A percentile compares a stretch with the other conserved stretches of the same genome.
These are phyloP conservation scores for Gymnothorax reevesii DNA, from an alignment of 2,797 vertebrate species.

Conservation along the genomic window DNA sequence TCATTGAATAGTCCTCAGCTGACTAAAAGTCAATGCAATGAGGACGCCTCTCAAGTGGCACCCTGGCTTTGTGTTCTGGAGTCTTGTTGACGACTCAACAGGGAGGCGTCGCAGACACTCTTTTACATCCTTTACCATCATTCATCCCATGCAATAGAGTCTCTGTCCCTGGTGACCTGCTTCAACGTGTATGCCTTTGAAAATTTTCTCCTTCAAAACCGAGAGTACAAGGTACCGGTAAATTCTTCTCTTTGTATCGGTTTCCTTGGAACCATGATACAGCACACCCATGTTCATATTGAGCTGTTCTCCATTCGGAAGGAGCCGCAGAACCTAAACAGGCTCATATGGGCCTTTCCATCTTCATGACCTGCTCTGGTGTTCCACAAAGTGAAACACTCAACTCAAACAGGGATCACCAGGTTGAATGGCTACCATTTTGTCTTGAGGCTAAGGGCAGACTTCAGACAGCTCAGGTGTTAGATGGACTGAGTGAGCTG, in stretches of 20 bases:
- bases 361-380: background rate
- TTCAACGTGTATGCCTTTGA: background rate
- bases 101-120: background rate
- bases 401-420: background rate
- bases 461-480: background rate
- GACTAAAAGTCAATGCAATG: too few species aligned
- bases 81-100: conserved; percentile 20
- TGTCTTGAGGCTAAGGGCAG: background rate
- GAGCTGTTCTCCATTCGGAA: background rate
- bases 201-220: background rate
- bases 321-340: background rate
- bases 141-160: conserved; percentile 11
- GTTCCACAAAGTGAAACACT: background rate
- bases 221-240: background rate
- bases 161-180: background rate
- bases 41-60: background rate
- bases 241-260: background rate
- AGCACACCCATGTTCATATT: background rate
- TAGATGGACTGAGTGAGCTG: background rate
- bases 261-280: background rate
- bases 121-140: background rate
- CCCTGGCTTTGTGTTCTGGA: conserved; percentile 13
- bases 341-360: background rate
- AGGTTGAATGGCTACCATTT: background rate
- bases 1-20: too few species aligned